phyloP scores from a whole-genome alignment of 2,113 vertebrate species.

The Diadophis punctatus region DNA sequence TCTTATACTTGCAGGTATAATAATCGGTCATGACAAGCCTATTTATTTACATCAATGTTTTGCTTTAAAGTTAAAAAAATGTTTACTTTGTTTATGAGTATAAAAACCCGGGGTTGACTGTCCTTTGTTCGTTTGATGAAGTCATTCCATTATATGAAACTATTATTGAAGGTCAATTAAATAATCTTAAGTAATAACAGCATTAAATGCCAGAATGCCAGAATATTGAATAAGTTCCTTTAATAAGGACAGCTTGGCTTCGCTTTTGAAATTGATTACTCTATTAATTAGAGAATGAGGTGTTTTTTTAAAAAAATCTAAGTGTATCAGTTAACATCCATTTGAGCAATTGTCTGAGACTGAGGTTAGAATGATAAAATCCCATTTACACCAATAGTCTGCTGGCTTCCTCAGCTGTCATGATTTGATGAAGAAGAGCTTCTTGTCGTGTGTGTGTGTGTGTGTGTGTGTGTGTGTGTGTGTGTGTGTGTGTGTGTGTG shows the following conservation, averaged over 20 bases:
- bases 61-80: background rate
- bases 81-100: background rate
- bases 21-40: background rate
- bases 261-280: background rate
- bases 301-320: background rate
- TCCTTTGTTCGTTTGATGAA: background rate
- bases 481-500: no score
- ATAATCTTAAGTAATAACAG: background rate
- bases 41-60: background rate
- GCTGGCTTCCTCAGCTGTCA: slow-evolving; percentile 5
- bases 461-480: no score
- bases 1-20: background rate
- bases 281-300: background rate
- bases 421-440: slow-evolving; percentile 19
- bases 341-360: background rate
- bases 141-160: background rate
- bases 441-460: background rate
- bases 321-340: background rate
- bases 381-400: background rate
- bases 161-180: fast-evolving
- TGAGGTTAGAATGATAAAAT: background rate
- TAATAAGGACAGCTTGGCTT: background rate
- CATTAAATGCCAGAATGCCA: background rate
- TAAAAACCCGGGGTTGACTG: background rate
- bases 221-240: background rate